A percentile compares a stretch with the other conserved stretches of the same genome.
phyloP scores from a whole-genome alignment of 2,797 vertebrate species.

The Tragelaphus oryx region DNA sequence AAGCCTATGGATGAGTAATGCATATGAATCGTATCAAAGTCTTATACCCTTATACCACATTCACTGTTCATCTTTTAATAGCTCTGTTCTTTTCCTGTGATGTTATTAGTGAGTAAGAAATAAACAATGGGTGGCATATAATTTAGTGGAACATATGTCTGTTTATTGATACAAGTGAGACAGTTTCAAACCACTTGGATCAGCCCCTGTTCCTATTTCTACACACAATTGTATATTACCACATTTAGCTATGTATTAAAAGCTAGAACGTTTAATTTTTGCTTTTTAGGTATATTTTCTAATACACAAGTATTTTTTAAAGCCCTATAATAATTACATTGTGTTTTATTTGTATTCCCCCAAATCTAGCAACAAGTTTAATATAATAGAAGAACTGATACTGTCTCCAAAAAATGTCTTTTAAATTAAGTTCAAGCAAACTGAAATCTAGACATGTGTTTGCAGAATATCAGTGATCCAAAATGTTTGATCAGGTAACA shows the following conservation, averaged over 20 bases:
- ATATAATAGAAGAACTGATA: background rate
- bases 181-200: constrained; percentile 43
- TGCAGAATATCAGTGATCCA: background rate
- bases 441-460: background rate
- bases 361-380: constrained; percentile 10
- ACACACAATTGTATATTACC: constrained; percentile 55
- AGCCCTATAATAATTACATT: background rate
- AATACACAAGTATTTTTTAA: background rate
- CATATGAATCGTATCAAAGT: no score
- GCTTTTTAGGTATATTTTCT: constrained; percentile 41
- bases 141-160: constrained; percentile 58
- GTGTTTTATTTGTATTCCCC: background rate
- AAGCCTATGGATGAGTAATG: no score
- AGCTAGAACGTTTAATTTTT: constrained; percentile 44
- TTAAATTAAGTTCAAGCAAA: constrained; percentile 11
- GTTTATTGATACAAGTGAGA: constrained; percentile 65
- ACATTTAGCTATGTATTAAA: constrained; percentile 54
- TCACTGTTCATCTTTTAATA: constrained; percentile 65
- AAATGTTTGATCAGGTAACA: background rate
- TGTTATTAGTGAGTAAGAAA: constrained; percentile 67
- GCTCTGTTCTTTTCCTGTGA: constrained; percentile 50
- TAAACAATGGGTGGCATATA: constrained; percentile 53
- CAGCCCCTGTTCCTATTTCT: constrained; percentile 62
- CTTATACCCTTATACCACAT: background rate
- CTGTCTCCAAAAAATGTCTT: background rate